Percentiles rank a stretch among this genome's conserved stretches.
Evolutionary conservation across 2,797 vertebrate genomes (phyloP).

Genomic region (Valencia hispanica): DNA sequence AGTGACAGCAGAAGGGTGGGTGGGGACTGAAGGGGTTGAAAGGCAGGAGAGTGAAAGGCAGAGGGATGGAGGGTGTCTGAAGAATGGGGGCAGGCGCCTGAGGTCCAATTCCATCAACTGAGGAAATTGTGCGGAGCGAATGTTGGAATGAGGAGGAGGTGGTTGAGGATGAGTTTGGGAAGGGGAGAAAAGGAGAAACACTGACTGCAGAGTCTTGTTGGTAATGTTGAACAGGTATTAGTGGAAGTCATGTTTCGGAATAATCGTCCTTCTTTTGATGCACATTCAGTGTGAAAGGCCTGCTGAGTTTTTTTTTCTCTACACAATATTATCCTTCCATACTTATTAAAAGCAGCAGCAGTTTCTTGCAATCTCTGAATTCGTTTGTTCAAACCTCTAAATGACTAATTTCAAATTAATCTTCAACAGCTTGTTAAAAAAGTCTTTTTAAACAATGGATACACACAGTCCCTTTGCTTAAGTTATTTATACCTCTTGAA

Average conservation of each 20-base stretch:
- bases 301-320: background rate
- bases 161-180: slow-evolving; percentile 55
- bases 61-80: slow-evolving; percentile 54
- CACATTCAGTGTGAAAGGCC: background rate
- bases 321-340: background rate
- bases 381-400: background rate
- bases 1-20: slow-evolving; percentile 52
- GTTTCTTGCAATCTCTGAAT: background rate
- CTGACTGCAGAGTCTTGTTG: slow-evolving; percentile 34
- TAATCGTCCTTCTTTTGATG: background rate
- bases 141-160: slow-evolving; percentile 55
- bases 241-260: slow-evolving; percentile 23
- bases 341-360: background rate
- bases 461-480: background rate
- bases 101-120: slow-evolving; percentile 79
- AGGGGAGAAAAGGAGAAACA: slow-evolving; percentile 39
- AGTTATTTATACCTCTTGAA: background rate
- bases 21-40: slow-evolving; percentile 33
- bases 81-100: slow-evolving; percentile 62
- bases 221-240: slow-evolving; percentile 42
- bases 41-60: slow-evolving; percentile 40
- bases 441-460: background rate
- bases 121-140: slow-evolving; percentile 77
- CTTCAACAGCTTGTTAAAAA: too few relatives aligned
- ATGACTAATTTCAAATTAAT: background rate